A percentile compares a stretch with the other conserved stretches of the same genome.
These are phyloP conservation scores for Alosa sapidissima DNA, from an alignment of 2,797 vertebrate genomes.

Conservation along the genomic window DNA sequence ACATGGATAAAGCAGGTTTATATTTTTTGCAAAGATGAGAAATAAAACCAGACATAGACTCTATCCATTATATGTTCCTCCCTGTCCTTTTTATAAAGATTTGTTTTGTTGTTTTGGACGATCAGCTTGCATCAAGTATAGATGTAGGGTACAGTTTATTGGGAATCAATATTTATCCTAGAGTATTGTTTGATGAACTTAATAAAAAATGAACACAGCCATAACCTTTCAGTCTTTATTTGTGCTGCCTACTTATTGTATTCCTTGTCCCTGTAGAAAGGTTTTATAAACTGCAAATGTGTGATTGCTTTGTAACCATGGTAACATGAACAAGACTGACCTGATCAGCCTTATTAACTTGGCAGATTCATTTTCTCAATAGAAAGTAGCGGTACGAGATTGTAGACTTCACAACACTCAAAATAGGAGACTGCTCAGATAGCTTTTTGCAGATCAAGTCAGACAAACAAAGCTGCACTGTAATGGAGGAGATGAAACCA, in stretches of 20 bases:
- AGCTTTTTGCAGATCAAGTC: slow-evolving; percentile 4
- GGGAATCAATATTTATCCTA: not conserved
- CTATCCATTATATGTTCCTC: not conserved
- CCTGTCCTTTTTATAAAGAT: not conserved
- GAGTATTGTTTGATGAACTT: not conserved
- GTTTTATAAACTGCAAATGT: not conserved
- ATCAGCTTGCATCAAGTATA: not conserved
- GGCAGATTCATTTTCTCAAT: slow-evolving; percentile 13
- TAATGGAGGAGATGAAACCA: slow-evolving; percentile 5
- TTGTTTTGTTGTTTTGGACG: not conserved
- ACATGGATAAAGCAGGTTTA: not conserved
- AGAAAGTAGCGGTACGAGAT: not conserved
- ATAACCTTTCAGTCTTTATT: not conserved
- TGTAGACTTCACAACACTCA: not conserved
- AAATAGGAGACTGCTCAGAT: not conserved
- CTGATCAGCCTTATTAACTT: slow-evolving; percentile 23
- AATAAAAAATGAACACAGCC: not conserved
- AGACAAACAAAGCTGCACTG: not conserved
- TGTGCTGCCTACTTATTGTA: not conserved
- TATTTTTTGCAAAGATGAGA: not conserved
- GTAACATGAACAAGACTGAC: slow-evolving; percentile 21
- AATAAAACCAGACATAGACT: not conserved
- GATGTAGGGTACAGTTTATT: not conserved
- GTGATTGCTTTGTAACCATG: slow-evolving; percentile 22
- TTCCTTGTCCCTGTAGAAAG: slow-evolving; percentile 14